Conservation (phyloP, 2,888 invertebrate species). For the Aleiodes alternator region DNA sequence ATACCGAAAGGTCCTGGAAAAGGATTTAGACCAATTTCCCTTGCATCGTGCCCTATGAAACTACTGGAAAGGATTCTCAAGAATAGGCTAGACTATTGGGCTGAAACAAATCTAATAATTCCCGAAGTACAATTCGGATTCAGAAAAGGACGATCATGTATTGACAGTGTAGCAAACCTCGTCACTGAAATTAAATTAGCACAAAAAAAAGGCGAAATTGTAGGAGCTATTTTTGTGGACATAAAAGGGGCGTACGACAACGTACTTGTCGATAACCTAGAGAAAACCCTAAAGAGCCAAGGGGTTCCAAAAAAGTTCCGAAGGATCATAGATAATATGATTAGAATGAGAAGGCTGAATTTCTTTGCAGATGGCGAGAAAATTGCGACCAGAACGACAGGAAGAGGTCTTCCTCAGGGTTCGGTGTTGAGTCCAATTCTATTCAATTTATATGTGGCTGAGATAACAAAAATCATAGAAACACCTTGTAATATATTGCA, state of each 20-base stretch:
- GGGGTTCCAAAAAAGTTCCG: not conserved
- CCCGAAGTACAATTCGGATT: no score
- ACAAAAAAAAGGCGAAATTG: no score
- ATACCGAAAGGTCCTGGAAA: conserved; percentile 22
- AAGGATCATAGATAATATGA: conserved; percentile 1
- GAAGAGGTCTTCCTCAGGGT: conserved; percentile 19
- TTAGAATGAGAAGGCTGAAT: not conserved
- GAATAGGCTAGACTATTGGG: no score
- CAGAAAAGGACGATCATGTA: no score
- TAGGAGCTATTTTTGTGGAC: conserved; percentile 7
- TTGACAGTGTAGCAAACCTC: no score
- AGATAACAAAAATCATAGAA: not conserved
- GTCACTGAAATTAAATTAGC: no score
- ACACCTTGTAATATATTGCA: not conserved
- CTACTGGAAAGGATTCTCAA: conserved; percentile 15
- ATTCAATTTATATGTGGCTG: conserved; percentile 16
- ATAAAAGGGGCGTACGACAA: conserved; percentile 27
- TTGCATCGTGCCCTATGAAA: conserved; percentile 12
- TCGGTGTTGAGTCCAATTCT: conserved; percentile 13
- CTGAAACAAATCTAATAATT: no score
- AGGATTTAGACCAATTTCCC: conserved; percentile 19
- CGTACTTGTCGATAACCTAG: not conserved
- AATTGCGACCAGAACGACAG: not conserved
- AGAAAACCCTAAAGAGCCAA: conserved; percentile 3
- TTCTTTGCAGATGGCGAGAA: not conserved